phyloP scores from a whole-genome alignment of 2,113 vertebrate genomes.

The Blennius ocellaris region DNA sequence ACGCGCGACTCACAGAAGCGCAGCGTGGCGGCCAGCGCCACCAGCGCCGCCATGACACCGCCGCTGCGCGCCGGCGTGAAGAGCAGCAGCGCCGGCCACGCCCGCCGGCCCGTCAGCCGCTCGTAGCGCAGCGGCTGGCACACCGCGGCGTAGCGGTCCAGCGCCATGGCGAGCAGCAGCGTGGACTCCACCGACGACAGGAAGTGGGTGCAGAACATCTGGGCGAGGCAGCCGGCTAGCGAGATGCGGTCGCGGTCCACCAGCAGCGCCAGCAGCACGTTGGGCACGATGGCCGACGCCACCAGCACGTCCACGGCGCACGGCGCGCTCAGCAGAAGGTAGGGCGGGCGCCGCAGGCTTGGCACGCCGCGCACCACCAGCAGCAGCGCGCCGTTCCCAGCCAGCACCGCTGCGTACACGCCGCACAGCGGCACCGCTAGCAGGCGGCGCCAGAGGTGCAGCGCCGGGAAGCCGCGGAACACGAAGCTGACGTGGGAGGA shows the following conservation, averaged over 20 bases:
- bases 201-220: conserved; percentile 88
- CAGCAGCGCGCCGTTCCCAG: conserved; percentile 74
- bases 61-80: conserved; percentile 77
- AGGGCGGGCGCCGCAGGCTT: conserved; percentile 79
- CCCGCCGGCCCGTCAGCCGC: conserved; percentile 48
- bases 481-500: conserved; percentile 73
- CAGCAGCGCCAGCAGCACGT: conserved; percentile 77
- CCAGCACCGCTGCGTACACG: conserved; percentile 63
- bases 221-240: conserved; percentile 78
- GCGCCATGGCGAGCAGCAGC: conserved; percentile 82
- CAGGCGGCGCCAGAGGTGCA: conserved; percentile 57
- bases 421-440: conserved; percentile 69
- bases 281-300: conserved; percentile 73
- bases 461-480: conserved; percentile 75
- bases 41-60: conserved; percentile 73
- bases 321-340: too few species aligned
- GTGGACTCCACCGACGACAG: conserved; percentile 83
- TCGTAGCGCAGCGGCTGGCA: conserved; percentile 82
- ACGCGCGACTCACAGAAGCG: conserved; percentile 74
- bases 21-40: conserved; percentile 76
- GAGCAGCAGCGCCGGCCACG: conserved; percentile 62
- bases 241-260: conserved; percentile 72
- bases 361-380: conserved; percentile 56
- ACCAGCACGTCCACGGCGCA: conserved; percentile 79
- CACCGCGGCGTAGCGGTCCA: conserved; percentile 84